These are phyloP conservation scores for Lasioglossum morio DNA, from an alignment of 2,888 invertebrate species.

Conservation along the genomic window DNA sequence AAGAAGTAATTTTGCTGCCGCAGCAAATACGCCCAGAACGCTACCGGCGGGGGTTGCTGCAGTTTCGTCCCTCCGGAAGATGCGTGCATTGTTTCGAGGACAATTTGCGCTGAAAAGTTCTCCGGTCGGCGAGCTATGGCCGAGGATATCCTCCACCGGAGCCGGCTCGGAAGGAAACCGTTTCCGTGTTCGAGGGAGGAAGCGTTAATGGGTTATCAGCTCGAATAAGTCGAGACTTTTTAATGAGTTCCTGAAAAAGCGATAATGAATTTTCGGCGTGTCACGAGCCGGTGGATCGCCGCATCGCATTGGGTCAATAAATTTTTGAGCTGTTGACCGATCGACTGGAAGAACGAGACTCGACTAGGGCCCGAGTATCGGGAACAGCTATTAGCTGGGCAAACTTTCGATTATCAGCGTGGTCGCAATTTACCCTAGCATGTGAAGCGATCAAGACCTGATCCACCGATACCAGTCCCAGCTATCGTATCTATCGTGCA, in stretches of 20 bases:
- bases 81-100: conserved; percentile 40
- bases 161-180: neutral
- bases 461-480: neutral
- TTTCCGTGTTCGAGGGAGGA: neutral
- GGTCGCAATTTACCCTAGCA: conserved; percentile 16
- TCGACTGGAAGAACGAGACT: neutral
- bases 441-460: conserved; percentile 17
- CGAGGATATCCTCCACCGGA: conserved; percentile 10
- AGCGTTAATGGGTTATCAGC: neutral
- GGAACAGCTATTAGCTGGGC: conserved; percentile 5
- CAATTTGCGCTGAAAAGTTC: conserved; percentile 43
- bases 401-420: conserved; percentile 32
- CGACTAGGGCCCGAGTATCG: conserved; percentile 2
- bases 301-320: neutral
- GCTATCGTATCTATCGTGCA: conserved; percentile 7
- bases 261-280: conserved; percentile 6
- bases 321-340: conserved; percentile 12
- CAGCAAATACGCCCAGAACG: conserved; percentile 7
- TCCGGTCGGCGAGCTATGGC: neutral
- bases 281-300: neutral
- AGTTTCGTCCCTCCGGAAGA: conserved; percentile 31
- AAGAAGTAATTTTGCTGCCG: conserved; percentile 37
- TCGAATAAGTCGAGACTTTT: neutral
- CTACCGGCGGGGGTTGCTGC: neutral
- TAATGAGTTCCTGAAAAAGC: neutral